Evolutionary conservation across 2,113 vertebrate genomes (phyloP), one percentile per base, ranked within the genome.

Genomic region (Lipophrys pholis): DNA sequence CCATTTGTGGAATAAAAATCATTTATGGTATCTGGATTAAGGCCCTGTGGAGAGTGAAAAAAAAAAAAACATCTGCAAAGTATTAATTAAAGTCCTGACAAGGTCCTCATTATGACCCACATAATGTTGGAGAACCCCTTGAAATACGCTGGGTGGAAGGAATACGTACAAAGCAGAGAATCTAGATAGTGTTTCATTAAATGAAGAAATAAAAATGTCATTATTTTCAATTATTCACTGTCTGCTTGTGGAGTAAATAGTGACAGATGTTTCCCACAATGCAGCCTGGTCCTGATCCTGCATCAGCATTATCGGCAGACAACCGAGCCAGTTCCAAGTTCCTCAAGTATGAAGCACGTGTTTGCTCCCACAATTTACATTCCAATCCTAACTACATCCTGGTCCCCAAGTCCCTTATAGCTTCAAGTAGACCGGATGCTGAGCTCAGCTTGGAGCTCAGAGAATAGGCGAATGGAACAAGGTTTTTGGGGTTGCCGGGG

Each of bases 371-470:
- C 60, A 76, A 64, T 69, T 72, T 69, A 53, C 80, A 89, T 91
- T 89, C 85, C 81, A 30, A 72, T 82, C 81, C 70, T 76, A 86
- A 86, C 74, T 87, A 87, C 75, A 82, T 89, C 86, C 83, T 87
- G 86, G 84, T 86, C 74, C 43, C 50, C 40, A 8, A 30, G 77
- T 81, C 81, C 80, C 81, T 81, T 62, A 69, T 76, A 76, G 86
- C 54, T 63, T 66, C 50, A 49, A 80, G 82, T 56, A 45, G 70
- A 77, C 82, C 76, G 80, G 87, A 88, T 84, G 85, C 84, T 85
- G 30, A 83, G 75, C 80, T 88, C 77, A 84, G 73, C 73, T 46
- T 16, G 5, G 74, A 62, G 62, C 71, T 74, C 63, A 56, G 76
- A 68, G 75, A 78, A 78, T 9, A 70, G 77, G 21, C 53, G 0